Conservation (phyloP, 2,113 vertebrate genomes). For the Thermophis baileyi region DNA sequence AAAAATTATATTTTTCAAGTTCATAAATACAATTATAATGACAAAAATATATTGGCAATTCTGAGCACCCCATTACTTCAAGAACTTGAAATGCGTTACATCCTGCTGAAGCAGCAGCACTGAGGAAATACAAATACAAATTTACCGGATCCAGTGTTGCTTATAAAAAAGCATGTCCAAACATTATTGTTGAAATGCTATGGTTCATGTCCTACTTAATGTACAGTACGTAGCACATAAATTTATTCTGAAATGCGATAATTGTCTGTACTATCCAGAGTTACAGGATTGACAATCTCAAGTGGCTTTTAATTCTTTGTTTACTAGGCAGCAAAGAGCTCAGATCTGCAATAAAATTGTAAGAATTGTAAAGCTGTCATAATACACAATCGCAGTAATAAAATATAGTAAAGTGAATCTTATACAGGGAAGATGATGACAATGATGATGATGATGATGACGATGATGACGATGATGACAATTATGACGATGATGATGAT, state of each 20-base stretch:
- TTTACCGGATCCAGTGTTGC: background rate
- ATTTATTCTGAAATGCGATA: slow-evolving; percentile 18
- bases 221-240: background rate
- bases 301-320: slow-evolving; percentile 20
- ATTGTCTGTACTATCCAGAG: background rate
- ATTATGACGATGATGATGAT: background rate
- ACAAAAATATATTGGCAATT: background rate
- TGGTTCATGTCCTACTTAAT: slow-evolving; percentile 10
- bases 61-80: background rate
- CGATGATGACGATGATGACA: no score
- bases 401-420: background rate
- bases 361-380: slow-evolving; percentile 10
- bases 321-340: slow-evolving; percentile 4
- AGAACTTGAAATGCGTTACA: background rate
- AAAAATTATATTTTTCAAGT: background rate
- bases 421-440: background rate
- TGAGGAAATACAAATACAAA: background rate
- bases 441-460: background rate
- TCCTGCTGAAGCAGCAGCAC: background rate
- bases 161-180: background rate
- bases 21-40: background rate
- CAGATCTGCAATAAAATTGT: slow-evolving; percentile 10
- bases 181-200: slow-evolving; percentile 7
- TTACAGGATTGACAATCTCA: slow-evolving; percentile 22
- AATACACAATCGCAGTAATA: background rate